Percentiles rank a stretch among this genome's conserved stretches.
Conservation (phyloP, 2,113 vertebrate genomes). For the Mastomys natalensis region DNA sequence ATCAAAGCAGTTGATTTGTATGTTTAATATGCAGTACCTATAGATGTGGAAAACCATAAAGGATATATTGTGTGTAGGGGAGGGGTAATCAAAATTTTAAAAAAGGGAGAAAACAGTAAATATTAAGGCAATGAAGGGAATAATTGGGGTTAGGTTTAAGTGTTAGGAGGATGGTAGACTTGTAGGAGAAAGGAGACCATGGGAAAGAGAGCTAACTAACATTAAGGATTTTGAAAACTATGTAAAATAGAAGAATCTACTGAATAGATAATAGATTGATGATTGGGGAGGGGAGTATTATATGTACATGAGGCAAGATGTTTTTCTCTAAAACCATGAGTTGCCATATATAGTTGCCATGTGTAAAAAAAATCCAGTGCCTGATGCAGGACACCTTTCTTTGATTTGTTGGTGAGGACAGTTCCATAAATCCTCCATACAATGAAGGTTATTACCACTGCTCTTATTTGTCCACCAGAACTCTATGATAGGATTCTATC, state of each 20-base stretch:
- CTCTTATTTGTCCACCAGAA: not conserved
- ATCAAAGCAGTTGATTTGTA: not conserved
- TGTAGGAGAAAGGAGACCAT: not conserved
- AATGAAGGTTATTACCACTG: not conserved
- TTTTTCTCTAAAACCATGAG: not conserved
- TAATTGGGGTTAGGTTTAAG: not conserved
- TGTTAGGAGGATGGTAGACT: not conserved
- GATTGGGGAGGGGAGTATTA: not conserved
- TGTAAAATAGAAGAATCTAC: not conserved
- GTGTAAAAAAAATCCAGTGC: not conserved
- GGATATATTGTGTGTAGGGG: not conserved
- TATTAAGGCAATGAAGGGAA: not conserved
- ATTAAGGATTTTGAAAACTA: not conserved
- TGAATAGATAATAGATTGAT: not conserved
- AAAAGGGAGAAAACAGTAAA: not conserved
- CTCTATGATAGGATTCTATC: not conserved
- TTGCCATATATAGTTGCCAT: not conserved
- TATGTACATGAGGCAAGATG: not conserved
- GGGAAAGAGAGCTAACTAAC: not conserved
- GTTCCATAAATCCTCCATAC: not conserved
- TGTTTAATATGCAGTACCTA: not conserved
- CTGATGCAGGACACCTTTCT: not conserved
- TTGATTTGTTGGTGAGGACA: not conserved
- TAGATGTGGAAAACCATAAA: not conserved
- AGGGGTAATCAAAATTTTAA: not conserved